phyloP scores from a whole-genome alignment of 1,140 invertebrate genomes.

The Danaus plexippus region DNA sequence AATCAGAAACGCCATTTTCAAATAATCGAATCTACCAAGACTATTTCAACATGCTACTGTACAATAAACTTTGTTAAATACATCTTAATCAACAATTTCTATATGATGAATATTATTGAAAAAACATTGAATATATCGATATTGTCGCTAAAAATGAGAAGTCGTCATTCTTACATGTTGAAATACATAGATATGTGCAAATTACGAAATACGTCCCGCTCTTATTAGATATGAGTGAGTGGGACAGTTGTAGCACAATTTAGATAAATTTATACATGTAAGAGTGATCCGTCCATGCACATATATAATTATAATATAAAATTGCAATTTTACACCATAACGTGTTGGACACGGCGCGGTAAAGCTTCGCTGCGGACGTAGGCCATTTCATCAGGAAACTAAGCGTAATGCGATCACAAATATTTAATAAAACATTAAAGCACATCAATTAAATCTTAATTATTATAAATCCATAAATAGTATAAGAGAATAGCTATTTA shows the following conservation, averaged over 20 bases:
- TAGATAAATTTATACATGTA: too few relatives aligned
- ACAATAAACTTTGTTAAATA: conserved; percentile 12
- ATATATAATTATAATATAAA: neutral
- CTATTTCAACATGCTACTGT: conserved; percentile 3
- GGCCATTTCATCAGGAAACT: conserved; percentile 25
- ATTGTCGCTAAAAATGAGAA: conserved; percentile 11
- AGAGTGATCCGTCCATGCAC: too few relatives aligned
- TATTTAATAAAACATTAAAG: conserved; percentile 23
- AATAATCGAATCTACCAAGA: neutral
- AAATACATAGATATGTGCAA: too few relatives aligned
- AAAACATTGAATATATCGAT: conserved; percentile 27
- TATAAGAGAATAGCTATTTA: neutral
- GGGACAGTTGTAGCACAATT: too few relatives aligned
- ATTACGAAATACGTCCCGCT: too few relatives aligned
- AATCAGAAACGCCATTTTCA: too few relatives aligned
- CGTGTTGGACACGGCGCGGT: conserved; percentile 44
- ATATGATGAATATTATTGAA: conserved; percentile 27
- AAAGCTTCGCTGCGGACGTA: conserved; percentile 43
- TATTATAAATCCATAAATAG: conserved; percentile 18
- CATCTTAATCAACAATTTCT: conserved; percentile 18
- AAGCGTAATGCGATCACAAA: conserved; percentile 50
- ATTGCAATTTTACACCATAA: conserved; percentile 35
- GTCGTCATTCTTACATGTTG: too few relatives aligned
- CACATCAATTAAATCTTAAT: conserved; percentile 20
- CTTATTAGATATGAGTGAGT: too few relatives aligned